Conservation (phyloP, 2,113 vertebrate species). For the Hippocampus barbouri region DNA sequence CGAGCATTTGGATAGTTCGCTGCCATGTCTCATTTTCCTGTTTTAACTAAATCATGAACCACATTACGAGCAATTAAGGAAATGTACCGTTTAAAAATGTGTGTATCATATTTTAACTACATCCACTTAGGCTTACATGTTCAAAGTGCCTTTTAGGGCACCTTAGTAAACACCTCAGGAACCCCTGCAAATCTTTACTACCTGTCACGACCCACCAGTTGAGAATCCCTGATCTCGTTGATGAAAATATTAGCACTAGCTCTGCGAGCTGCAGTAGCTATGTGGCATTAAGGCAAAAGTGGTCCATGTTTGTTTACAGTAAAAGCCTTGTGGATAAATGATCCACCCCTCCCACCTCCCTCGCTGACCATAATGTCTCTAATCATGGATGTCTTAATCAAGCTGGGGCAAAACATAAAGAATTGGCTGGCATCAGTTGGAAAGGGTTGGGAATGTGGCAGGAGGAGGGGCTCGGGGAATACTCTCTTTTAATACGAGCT, state of each 20-base stretch:
- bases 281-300: constrained; percentile 15
- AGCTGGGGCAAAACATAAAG: constrained; percentile 68
- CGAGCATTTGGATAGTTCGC: too few relatives aligned
- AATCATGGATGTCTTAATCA: constrained; percentile 79
- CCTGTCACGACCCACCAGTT: too few relatives aligned
- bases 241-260: neutral
- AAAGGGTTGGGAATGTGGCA: constrained; percentile 65
- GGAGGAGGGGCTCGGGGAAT: constrained; percentile 13
- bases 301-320: constrained; percentile 44
- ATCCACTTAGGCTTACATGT: too few relatives aligned
- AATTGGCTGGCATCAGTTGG: constrained; percentile 69
- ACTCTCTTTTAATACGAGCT: constrained; percentile 37
- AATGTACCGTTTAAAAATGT: too few relatives aligned
- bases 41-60: too few relatives aligned
- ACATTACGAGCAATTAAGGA: too few relatives aligned
- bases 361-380: constrained; percentile 70
- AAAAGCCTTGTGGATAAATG: constrained; percentile 42
- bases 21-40: too few relatives aligned
- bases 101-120: too few relatives aligned
- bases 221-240: neutral
- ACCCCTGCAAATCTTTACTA: too few relatives aligned
- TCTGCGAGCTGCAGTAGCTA: neutral
- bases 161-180: too few relatives aligned
- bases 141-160: too few relatives aligned
- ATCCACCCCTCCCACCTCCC: constrained; percentile 23